Base-by-base conservation (phyloP, 1,140 invertebrate species). In the Sinonovacula constricta region DNA sequence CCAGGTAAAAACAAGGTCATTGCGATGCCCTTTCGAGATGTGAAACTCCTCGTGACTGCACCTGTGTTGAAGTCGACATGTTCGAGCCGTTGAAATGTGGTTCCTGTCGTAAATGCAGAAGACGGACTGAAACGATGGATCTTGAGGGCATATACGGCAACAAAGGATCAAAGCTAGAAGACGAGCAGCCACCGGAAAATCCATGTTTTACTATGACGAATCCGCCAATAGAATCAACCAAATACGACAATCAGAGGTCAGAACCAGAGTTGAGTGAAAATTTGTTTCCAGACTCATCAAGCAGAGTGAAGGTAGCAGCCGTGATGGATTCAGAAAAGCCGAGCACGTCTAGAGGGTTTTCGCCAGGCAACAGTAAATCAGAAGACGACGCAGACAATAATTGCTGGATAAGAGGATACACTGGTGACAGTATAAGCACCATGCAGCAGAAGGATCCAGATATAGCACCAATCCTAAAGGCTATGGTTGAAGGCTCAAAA, bases 1-100 rank as follows among this genome's bases (percentile, higher is more conserved):
- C 33, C 79, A 26, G 85, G 86, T 0, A 63, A 65, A 80, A 57
- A 30, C 82, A 86, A 63, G 31, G 24, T 18, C 83, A 85, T 63
- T 83, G 72, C 4, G 86, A 87, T 56, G 76, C 77, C 4, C 26
- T 87, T n/a, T 81, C 74, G 14, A 33, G 84, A 24, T 66, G 63
- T n/a, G n/a, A n/a, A n/a, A n/a, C n/a, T n/a, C n/a, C n/a, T n/a
- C n/a, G n/a, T n/a, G n/a, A n/a, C n/a, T 66, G 63, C 22, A 66
- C 63, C 18, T 66, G 26, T 24, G 15, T 15, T 5, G 63, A 4
- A n/a, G 63, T 66, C 3, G 63, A 66, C 36, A 66, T 31, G n/a
- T 15, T 15, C 1, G 56, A 45, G 26, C 36, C 36, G n/a, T 30
- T 69, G 18, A 53, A 69, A 45, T 71, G 69, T 28, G 69, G 53